Evolutionary conservation across 2,113 vertebrate species (phyloP), one percentile per base, ranked within the genome.

Genomic region (Zapornia atra): DNA sequence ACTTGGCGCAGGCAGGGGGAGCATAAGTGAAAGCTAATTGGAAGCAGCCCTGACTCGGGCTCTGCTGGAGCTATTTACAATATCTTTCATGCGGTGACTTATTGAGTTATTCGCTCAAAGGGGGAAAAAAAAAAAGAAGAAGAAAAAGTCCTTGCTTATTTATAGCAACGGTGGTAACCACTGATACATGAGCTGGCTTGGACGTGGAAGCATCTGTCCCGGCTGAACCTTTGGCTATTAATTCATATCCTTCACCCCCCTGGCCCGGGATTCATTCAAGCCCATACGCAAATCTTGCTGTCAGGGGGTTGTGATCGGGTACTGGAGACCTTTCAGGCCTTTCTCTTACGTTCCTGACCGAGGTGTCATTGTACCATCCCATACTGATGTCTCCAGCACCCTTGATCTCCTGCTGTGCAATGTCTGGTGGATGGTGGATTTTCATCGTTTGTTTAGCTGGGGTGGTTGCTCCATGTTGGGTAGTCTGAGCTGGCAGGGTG

Each of bases 1-100:
- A 97, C 92, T 97, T 97, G 98, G 97, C 92, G 6, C 93, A 84
- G 84, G 83, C 84, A 5, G 82, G 93, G 82, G 79, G 86, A 94
- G 89, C 0, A 1, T 94, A 95, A 97, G 95, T 90, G 96, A 97
- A 94, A 92, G 94, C 94, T 97, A 94, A 96, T 95, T 97, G 95
- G 96, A 97, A 95, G 96, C 96, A 93, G 95, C 96, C 94, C 93
- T 86, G 90, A 89, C 94, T 92, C 96, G 87, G 75, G 88, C 92
- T 96, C 95, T 42, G 83, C 76, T 95, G 96, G 94, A 97, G 91
- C 91, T 95, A 88, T 94, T 96, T 95, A 96, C 96, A 92, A 44
- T 92, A 91, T 95, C 95, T 96, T 96, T 97, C 93, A 94, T 86
- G 95, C 77, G 11, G 77, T 76, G 88, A 92, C 93, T 97, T 94